These are phyloP conservation scores for Eupristina koningsbergeri DNA, from an alignment of 1,140 invertebrate genomes.

Conservation along the genomic window DNA sequence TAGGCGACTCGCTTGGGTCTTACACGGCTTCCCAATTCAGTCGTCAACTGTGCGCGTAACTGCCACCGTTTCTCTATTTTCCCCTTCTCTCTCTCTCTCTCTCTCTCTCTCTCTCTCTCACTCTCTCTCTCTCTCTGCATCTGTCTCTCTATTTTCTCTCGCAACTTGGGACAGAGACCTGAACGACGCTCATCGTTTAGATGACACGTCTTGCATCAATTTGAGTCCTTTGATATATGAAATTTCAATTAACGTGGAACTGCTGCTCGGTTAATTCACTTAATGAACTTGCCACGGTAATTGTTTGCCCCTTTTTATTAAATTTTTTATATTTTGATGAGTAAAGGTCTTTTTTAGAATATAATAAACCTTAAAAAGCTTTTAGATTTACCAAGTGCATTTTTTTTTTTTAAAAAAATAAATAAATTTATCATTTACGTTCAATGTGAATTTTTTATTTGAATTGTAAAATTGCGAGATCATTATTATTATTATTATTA, in stretches of 20 bases:
- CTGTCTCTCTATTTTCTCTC: no score
- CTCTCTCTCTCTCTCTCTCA: not conserved
- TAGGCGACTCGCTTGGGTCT: not conserved
- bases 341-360: no score
- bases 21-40: not conserved
- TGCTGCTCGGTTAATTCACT: not conserved
- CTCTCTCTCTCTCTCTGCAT: not conserved
- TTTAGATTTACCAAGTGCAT: no score
- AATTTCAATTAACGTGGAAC: slow-evolving; percentile 12
- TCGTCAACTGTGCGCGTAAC: not conserved
- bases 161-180: no score
- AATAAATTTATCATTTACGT: no score
- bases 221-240: not conserved
- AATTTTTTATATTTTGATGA: no score
- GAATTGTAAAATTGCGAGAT: no score
- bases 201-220: not conserved
- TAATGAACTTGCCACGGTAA: not conserved
- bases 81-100: not conserved
- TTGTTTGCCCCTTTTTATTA: no score
- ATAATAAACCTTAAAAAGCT: no score
- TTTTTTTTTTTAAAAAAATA: no score
- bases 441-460: no score
- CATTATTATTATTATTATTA: no score
- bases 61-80: not conserved
- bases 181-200: not conserved